These are phyloP conservation scores for Sceliomorpha sp. DNA, from an alignment of 2,888 invertebrate species.

Conservation along the genomic window DNA sequence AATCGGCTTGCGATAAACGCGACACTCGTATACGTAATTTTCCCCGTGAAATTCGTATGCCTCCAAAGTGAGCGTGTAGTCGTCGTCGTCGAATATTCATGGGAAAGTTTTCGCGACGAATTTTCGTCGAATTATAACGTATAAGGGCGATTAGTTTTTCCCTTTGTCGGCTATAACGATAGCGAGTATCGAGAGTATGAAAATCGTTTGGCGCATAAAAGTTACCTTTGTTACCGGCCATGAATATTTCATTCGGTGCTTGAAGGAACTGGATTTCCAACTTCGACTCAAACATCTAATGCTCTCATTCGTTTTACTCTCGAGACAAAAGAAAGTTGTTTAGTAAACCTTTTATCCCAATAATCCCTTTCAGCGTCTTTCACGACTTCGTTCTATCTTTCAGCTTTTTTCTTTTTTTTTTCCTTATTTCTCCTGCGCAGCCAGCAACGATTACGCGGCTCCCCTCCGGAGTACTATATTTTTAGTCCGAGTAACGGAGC, in stretches of 20 bases:
- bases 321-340: conserved; percentile 40
- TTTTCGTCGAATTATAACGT: too few relatives aligned
- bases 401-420: too few relatives aligned
- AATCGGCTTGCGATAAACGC: too few relatives aligned
- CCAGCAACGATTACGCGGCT: conserved; percentile 29
- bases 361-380: conserved; percentile 25
- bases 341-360: conserved; percentile 35
- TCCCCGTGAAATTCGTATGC: too few relatives aligned
- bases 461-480: conserved; percentile 31
- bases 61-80: too few relatives aligned
- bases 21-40: too few relatives aligned
- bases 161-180: background rate
- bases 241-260: conserved; percentile 24
- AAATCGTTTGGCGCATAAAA: background rate
- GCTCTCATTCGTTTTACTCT: conserved; percentile 23
- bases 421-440: conserved; percentile 27
- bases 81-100: too few relatives aligned
- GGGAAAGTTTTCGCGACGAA: too few relatives aligned
- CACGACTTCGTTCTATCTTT: conserved; percentile 8
- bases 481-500: conserved; percentile 25
- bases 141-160: too few relatives aligned
- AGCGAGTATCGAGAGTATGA: background rate
- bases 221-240: background rate
- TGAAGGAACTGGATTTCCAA: conserved; percentile 10
- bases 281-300: conserved; percentile 10